Base-by-base conservation (phyloP, 2,113 vertebrate species). In the Zosterops hypoxanthus region DNA sequence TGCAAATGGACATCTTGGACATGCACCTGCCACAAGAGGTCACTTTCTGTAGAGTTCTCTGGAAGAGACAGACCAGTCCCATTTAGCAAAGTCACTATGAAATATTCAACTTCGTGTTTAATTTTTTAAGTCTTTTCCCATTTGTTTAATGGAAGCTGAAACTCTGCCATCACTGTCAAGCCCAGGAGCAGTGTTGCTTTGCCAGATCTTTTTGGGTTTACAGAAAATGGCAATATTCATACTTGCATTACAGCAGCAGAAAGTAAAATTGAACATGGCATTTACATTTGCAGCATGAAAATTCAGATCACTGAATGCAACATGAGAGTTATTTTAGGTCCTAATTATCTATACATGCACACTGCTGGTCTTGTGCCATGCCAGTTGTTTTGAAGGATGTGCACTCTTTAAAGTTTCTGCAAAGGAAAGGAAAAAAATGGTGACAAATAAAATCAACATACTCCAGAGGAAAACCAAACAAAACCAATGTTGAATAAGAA, bases 111-210 rank as follows among this genome's bases (percentile, higher is more conserved):
- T 82, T 81, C 36, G 53, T 91, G 68, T 96, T 98, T 97, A 97
- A 98, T 96, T 95, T 98, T 97, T 98, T 23, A 98, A 96, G 83
- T 86, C 41, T 82, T 94, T 95, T 93, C 90, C 93, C 91, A 92
- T 96, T 97, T 97, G 94, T 86, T 98, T 97, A 97, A 97, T 97
- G 95, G 92, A 96, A 97, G 93, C 90, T 90, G 96, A 97, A 98
- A 91, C 42, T 36, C 70, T 94, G 96, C 91, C 95, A 85, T 90
- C 88, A 66, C 26, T 65, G 79, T 90, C 90, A 90, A 92, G 92
- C 94, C 97, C 92, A 22, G 47, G 49, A 97, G 95, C 63, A 0
- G 36, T 85, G 34, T 65, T 52, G 12, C 23, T 85, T 66, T 88
- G 86, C 76, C 92, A 97, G 57, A 55, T 87, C 49, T 95, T 96